These are phyloP conservation scores for Uloborus plumipes DNA, from an alignment of 2,888 invertebrate genomes.

Conservation along the genomic window DNA sequence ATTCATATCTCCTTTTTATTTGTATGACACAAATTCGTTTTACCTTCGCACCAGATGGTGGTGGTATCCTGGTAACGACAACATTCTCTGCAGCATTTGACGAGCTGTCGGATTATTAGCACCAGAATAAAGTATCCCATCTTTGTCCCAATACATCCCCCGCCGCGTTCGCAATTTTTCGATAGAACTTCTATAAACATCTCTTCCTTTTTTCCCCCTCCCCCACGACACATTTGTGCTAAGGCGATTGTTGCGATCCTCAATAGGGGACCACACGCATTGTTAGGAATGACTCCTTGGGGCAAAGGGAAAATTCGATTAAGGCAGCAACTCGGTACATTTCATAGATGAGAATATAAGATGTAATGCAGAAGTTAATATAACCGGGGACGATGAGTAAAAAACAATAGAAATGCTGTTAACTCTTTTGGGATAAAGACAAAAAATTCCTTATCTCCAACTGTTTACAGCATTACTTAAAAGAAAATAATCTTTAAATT, in stretches of 20 bases:
- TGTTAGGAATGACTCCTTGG: not conserved
- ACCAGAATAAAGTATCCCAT: slow-evolving; percentile 34
- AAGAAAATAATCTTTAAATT: too few species aligned
- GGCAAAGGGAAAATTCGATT: too few species aligned
- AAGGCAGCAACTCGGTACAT: too few species aligned
- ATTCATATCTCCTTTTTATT: slow-evolving; percentile 8
- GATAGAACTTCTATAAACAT: slow-evolving; percentile 30
- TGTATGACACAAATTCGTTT: slow-evolving; percentile 3
- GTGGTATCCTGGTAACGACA: not conserved
- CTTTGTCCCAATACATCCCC: slow-evolving; percentile 11
- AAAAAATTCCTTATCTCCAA: too few species aligned
- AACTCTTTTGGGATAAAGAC: too few species aligned
- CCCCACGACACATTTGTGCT: slow-evolving; percentile 10
- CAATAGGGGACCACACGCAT: slow-evolving; percentile 32
- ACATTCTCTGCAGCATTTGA: not conserved
- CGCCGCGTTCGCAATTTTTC: slow-evolving; percentile 34
- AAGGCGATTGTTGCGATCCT: slow-evolving; percentile 21
- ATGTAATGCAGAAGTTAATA: too few species aligned
- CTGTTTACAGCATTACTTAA: too few species aligned
- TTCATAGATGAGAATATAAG: too few species aligned
- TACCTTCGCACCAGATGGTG: slow-evolving; percentile 36
- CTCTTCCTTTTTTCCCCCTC: slow-evolving; percentile 24
- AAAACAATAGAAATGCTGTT: too few species aligned
- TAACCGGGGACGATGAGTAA: too few species aligned
- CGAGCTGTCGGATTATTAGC: slow-evolving; percentile 44